Conservation (phyloP, 2,888 invertebrate genomes). For the Linnaemya vulpina region DNA sequence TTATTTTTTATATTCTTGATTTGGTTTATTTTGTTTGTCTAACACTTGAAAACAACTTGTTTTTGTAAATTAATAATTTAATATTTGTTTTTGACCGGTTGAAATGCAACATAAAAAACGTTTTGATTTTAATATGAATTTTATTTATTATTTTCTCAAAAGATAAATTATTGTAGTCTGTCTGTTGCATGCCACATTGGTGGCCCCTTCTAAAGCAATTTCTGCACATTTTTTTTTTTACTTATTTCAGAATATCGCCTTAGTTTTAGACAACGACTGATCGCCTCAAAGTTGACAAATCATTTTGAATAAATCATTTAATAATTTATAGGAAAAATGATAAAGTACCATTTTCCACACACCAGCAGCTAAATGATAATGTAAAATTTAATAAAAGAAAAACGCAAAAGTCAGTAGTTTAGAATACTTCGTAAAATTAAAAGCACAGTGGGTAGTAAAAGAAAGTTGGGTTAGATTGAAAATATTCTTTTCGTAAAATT, state of each 20-base stretch:
- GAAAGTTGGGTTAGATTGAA: not conserved
- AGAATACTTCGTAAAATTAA: slow-evolving; percentile 2
- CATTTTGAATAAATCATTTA: slow-evolving; percentile 65
- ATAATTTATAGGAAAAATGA: slow-evolving; percentile 60
- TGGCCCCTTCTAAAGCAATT: slow-evolving; percentile 54
- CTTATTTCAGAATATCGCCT: slow-evolving; percentile 42
- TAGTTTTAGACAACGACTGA: slow-evolving; percentile 32
- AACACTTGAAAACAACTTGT: slow-evolving; percentile 35
- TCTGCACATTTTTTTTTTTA: slow-evolving; percentile 1
- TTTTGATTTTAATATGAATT: slow-evolving; percentile 40
- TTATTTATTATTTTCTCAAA: slow-evolving; percentile 50
- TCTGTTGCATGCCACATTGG: slow-evolving; percentile 41
- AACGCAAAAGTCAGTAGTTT: slow-evolving; percentile 23
- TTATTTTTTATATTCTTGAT: not conserved
- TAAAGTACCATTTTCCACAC: slow-evolving; percentile 29
- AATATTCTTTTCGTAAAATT: no score
- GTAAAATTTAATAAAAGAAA: slow-evolving; percentile 34
- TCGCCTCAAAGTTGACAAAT: slow-evolving; percentile 62
- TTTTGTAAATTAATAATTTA: slow-evolving; percentile 37
- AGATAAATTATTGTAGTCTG: slow-evolving; percentile 45
- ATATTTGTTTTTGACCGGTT: slow-evolving; percentile 21
- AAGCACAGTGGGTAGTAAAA: slow-evolving; percentile 17
- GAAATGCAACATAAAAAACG: not conserved
- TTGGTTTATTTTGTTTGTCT: not conserved
- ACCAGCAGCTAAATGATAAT: slow-evolving; percentile 57